Evolutionary conservation across 2,797 vertebrate genomes (phyloP), one percentile per base, ranked within the genome.

Genomic region (Eupleurogrammus muticus): DNA sequence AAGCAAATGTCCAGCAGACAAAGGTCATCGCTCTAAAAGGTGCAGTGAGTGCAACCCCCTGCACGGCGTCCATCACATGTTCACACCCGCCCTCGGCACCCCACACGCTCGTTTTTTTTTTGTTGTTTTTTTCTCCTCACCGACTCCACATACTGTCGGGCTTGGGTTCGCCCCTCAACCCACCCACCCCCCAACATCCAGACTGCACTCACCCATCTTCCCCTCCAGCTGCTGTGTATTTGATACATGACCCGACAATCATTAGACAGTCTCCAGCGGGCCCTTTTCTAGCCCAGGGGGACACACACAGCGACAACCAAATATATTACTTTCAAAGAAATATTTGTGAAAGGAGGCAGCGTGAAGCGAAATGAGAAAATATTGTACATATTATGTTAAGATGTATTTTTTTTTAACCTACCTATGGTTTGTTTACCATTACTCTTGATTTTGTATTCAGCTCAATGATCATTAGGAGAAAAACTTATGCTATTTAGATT

Each of bases 141-240:
- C 81, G 65, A 74, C 81, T 80, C 75, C 73, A 69, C 74, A 73
- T 75, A 28, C 28, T 28, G 28, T 28, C 70, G 75, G 71, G n/a
- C n/a, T n/a, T n/a, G n/a, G n/a, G n/a, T n/a, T n/a, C n/a, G n/a
- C n/a, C n/a, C 78, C 77, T 71, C 57, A 51, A 36, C 67, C 51
- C 21, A 10, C 63, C 50, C 47, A 53, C 36, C 44, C 16, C 49
- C 65, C 56, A 20, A 66, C 75, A 75, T 66, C 78, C 84, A 77
- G 81, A 87, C 88, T 88, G 73, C 75, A 70, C 79, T 66, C 81
- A 76, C 77, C 70, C 67, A 54, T 66, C 73, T 84, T n/a, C 2
- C 84, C 83, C 81, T 91, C 88, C 86, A 91, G 91, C 89, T 91
- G 91, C 90, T 84, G 80, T 87, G 80, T 81, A 79, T 88, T 90